Conservation (phyloP, 2,888 invertebrate genomes). For the Lasioglossum calceatum region DNA sequence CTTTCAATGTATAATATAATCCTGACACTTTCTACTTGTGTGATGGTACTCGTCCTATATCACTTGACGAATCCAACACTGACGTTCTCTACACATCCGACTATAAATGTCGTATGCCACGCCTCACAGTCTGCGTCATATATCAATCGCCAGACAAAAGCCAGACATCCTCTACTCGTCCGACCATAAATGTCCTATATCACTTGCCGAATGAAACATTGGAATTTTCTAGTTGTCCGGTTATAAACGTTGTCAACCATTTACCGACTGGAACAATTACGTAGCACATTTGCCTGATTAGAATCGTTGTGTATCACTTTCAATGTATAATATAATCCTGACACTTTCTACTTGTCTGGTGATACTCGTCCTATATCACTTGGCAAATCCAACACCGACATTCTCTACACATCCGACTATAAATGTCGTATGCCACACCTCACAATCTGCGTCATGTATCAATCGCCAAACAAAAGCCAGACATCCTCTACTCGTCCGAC, state of each 20-base stretch:
- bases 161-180: background rate
- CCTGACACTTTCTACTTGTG: background rate
- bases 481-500: background rate
- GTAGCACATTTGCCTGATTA: too few relatives aligned
- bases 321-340: too few relatives aligned
- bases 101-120: background rate
- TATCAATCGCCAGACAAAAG: background rate
- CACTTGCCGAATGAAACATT: background rate
- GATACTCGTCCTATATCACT: background rate
- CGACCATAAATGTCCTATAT: background rate
- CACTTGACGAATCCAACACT: background rate
- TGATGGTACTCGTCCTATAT: background rate
- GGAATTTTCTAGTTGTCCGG: too few relatives aligned
- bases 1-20: background rate
- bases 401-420: background rate
- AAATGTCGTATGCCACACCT: background rate
- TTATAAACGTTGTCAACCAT: too few relatives aligned
- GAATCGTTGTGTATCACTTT: too few relatives aligned
- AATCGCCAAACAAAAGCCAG: background rate
- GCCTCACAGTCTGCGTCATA: background rate
- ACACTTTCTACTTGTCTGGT: background rate
- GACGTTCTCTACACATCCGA: background rate
- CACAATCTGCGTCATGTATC: background rate
- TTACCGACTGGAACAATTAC: too few relatives aligned
- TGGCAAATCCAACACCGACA: background rate